phyloP scores from a whole-genome alignment of 2,888 invertebrate species.

The Trissoscelio sp. region DNA sequence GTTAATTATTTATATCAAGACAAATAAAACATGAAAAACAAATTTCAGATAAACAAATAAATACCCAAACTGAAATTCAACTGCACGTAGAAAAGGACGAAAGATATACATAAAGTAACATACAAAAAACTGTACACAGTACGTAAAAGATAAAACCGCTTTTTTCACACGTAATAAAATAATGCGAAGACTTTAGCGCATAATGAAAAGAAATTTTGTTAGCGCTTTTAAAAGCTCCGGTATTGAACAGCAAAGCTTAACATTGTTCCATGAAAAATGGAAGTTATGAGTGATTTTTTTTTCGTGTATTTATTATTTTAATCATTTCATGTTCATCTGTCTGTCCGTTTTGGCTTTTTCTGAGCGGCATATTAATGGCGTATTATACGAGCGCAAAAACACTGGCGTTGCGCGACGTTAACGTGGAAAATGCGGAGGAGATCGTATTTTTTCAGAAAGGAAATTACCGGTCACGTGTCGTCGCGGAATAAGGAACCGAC shows the following conservation, averaged over 20 bases:
- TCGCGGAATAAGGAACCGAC: constrained; percentile 22
- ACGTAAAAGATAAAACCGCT: too few relatives aligned
- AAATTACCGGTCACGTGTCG: constrained; percentile 39
- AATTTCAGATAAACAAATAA: too few relatives aligned
- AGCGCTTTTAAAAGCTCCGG: constrained; percentile 24
- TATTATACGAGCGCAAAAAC: constrained; percentile 64
- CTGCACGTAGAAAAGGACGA: too few relatives aligned
- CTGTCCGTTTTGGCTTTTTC: constrained; percentile 59
- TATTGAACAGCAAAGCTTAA: constrained; percentile 40
- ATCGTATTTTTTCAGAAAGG: constrained; percentile 19
- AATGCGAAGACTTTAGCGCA: constrained; percentile 29
- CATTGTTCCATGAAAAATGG: constrained; percentile 43
- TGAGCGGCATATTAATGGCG: constrained; percentile 69
- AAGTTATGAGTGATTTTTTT: constrained; percentile 45
- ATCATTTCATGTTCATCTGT: constrained; percentile 52
- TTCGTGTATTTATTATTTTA: constrained; percentile 30
- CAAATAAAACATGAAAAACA: too few relatives aligned
- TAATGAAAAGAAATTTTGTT: constrained; percentile 38
- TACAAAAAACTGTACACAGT: too few relatives aligned
- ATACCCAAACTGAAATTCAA: too few relatives aligned
- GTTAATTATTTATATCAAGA: constrained; percentile 33
- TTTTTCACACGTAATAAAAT: constrained; percentile 28
- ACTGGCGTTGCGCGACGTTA: constrained; percentile 35
- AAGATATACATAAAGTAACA: too few relatives aligned
- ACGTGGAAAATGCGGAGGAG: constrained; percentile 14